phyloP scores from a whole-genome alignment of 2,888 invertebrate genomes.

The Nemurella pictetii region DNA sequence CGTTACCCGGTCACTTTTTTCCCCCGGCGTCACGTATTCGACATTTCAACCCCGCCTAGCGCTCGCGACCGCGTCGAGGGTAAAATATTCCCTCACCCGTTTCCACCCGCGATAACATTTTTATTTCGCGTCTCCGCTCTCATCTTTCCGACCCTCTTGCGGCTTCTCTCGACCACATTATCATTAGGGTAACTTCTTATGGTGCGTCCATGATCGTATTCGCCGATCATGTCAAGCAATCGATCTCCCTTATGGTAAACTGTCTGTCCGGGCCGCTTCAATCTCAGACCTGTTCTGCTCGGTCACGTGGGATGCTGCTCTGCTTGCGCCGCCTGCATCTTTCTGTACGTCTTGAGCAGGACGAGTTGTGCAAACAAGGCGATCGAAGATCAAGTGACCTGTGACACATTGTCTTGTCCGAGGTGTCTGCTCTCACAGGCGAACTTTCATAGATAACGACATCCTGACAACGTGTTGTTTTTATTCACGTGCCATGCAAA shows the following conservation, averaged over 20 bases:
- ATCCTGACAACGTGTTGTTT: not conserved
- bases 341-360: not conserved
- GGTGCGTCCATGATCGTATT: not conserved
- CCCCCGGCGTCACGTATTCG: not conserved
- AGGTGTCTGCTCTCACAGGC: not conserved
- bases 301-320: not conserved
- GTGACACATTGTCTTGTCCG: not conserved
- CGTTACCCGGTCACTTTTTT: not conserved
- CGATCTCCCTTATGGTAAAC: conserved; percentile 26
- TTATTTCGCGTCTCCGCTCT: conserved; percentile 20
- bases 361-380: not conserved
- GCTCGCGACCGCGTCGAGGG: not conserved
- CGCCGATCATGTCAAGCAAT: not conserved
- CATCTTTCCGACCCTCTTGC: not conserved
- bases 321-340: not conserved
- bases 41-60: not conserved
- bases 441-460: not conserved
- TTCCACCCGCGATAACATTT: conserved; percentile 22
- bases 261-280: conserved; percentile 9
- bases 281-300: not conserved
- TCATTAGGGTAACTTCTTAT: conserved; percentile 25
- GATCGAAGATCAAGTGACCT: not conserved
- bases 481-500: not conserved
- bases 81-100: conserved; percentile 5
- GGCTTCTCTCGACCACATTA: conserved; percentile 4